Evolutionary conservation across 2,113 vertebrate genomes (phyloP), one percentile per base, ranked within the genome.

Genomic region (Butorides virescens): DNA sequence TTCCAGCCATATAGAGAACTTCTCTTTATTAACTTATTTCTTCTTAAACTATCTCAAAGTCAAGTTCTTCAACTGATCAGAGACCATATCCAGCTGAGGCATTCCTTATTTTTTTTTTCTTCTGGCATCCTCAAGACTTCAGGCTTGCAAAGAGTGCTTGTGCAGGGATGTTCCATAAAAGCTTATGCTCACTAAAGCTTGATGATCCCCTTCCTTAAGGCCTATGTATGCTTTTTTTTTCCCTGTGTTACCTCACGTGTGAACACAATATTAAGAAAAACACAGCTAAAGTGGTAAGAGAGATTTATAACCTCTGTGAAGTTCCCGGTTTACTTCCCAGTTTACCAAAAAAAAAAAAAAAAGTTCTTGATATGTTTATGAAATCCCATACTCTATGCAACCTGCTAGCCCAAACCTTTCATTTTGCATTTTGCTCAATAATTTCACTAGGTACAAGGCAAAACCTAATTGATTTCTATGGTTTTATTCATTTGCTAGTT

Each of bases 181-280:
- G 5, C 5, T 66, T 27, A 27, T 27, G 25, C 2, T 53, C 32
- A 7, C 3, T 26, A 27, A 44, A 26, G 2, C 26, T 20, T 56
- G 30, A 37, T 14, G 15, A 44, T 32, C 1, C 21, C 7, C 25
- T 58, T 59, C n/a, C 17, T 9, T n/a, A 75, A 56, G 32, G 46
- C 30, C 7, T 37, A 4, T 8, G 3, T 7, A 30, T 26, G 19
- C 1, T 22, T 78, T 49, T 42, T 81, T 36, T 15, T 9, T 7
- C 3, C 0, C 20, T 34, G 1, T 68, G 30, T 30, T 74, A 23
- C 18, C 20, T 82, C 17, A 19, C 0, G 0, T 25, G 14, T 44
- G 37, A 88, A 9, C 0, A 1, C 23, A 55, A 29, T 34, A 37
- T 10, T 12, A 75, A 53, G 32, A 29, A 83, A 75, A 84, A 4